Evolutionary conservation across 2,888 invertebrate genomes (phyloP), one percentile per base, ranked within the genome.

Genomic region (Aplocera efformata): DNA sequence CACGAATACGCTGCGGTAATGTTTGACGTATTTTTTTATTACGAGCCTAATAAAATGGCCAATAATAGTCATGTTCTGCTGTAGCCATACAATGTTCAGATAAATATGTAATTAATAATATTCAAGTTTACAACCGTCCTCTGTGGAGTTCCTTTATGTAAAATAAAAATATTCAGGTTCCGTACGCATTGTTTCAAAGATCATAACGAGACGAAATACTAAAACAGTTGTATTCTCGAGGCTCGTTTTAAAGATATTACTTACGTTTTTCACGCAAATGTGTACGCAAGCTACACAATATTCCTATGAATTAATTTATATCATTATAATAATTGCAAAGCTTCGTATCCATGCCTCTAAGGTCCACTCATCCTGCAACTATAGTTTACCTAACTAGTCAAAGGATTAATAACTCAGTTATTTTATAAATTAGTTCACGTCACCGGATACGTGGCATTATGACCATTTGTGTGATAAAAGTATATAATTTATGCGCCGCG

Each of bases 91-190:
- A 3, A 17, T 3, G 5, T 17, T 3, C 13, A 17, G 5, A 7
- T 27, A 17, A 5, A 11, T 13, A n/a, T 7, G 2, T 10, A 7
- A n/a, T 23, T 17, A 25, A 23, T 26, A 25, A 9, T 35, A 30
- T 34, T 8, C 22, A 41, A 38, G 44, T 69, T 55, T 50, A 60
- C 63, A 45, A 40, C 71, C 69, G 69, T 71, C 69, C 71, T 58
- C 31, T 48, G 48, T 52, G 55, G 50, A 63, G 68, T 71, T 71
- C 68, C 71, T 71, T 62, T 33, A 49, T 45, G 9, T 29, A 27
- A 48, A 27, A 32, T 45, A 31, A 47, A 50, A 27, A 42, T 42
- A 50, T 40, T 38, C 27, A 32, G 25, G 13, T 32, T 32, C 37
- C 32, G 38, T 34, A 33, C 40, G 42, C 37, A 32, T 17, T 17